phyloP scores from a whole-genome alignment of 2,797 vertebrate genomes.

The Borostomias antarcticus region DNA sequence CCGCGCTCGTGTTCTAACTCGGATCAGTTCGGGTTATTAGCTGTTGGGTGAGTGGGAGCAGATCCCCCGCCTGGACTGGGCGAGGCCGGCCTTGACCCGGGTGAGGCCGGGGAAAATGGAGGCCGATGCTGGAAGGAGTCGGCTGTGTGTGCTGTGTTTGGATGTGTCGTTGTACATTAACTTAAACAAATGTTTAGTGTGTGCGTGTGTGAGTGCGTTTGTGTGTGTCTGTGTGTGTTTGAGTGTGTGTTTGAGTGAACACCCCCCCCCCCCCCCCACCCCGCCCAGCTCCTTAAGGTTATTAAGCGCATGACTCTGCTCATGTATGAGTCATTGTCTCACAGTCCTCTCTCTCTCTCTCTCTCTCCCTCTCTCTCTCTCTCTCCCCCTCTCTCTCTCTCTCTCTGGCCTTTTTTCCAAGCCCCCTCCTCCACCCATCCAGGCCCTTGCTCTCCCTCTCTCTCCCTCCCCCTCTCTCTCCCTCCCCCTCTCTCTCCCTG shows the following conservation, averaged over 20 bases:
- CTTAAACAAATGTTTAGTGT: not conserved
- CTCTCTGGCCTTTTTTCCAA: too few relatives aligned
- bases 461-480: slow-evolving; percentile 27
- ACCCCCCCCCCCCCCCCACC: slow-evolving; percentile 6
- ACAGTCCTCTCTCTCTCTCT: slow-evolving; percentile 42
- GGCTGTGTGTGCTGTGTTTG: not conserved
- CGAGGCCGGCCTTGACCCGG: too few relatives aligned
- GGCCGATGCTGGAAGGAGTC: too few relatives aligned
- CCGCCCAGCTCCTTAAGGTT: slow-evolving; percentile 70
- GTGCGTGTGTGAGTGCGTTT: not conserved
- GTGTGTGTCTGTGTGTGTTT: too few relatives aligned
- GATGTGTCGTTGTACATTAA: not conserved
- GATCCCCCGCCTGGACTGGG: too few relatives aligned
- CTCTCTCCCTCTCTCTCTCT: slow-evolving; percentile 19
- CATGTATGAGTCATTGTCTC: slow-evolving; percentile 78
- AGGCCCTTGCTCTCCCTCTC: slow-evolving; percentile 9
- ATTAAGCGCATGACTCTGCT: slow-evolving; percentile 77
- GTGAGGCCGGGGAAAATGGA: too few relatives aligned
- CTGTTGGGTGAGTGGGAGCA: too few relatives aligned
- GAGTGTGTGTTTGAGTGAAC: not conserved
- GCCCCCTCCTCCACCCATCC: too few relatives aligned
- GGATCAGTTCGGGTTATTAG: too few relatives aligned
- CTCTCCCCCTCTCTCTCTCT: not conserved
- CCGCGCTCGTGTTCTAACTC: too few relatives aligned
- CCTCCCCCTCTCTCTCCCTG: not conserved